These are phyloP conservation scores for Campodea augens DNA, from an alignment of 1,140 invertebrate genomes.

Conservation along the genomic window DNA sequence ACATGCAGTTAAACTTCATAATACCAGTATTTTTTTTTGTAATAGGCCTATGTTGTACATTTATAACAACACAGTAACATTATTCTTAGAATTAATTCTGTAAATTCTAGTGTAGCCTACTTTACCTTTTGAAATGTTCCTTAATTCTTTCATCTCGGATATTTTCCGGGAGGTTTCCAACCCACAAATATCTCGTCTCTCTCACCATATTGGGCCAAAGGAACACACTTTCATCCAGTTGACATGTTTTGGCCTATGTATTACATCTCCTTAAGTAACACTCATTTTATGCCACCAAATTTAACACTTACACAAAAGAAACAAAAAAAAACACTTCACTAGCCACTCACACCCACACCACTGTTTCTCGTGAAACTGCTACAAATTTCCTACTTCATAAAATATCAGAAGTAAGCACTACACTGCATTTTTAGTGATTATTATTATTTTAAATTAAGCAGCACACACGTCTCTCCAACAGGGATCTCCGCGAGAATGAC, in stretches of 20 bases:
- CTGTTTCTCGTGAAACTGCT: too few species aligned
- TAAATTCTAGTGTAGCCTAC: conserved; percentile 14
- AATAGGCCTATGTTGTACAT: too few species aligned
- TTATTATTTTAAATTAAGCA: neutral
- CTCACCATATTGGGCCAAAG: conserved; percentile 85
- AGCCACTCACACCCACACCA: neutral
- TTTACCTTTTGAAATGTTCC: conserved; percentile 94
- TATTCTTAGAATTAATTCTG: too few species aligned
- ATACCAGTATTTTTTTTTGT: too few species aligned
- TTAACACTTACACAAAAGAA: neutral
- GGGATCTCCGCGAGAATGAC: conserved; percentile 12
- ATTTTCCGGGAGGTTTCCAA: conserved; percentile 99
- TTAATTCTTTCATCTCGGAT: conserved; percentile 84
- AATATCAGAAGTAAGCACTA: neutral
- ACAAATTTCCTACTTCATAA: conserved; percentile 4
- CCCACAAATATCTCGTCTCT: conserved; percentile 98
- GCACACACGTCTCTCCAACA: conserved; percentile 13
- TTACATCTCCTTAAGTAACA: neutral
- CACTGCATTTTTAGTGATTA: neutral
- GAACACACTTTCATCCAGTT: conserved; percentile 40
- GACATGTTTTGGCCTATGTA: neutral
- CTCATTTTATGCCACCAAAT: too few species aligned
- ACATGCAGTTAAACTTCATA: too few species aligned
- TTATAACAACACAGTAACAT: too few species aligned
- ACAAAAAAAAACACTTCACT: conserved; percentile 1